phyloP scores from a whole-genome alignment of 2,888 invertebrate species.

The Prionchulus punctatus region DNA sequence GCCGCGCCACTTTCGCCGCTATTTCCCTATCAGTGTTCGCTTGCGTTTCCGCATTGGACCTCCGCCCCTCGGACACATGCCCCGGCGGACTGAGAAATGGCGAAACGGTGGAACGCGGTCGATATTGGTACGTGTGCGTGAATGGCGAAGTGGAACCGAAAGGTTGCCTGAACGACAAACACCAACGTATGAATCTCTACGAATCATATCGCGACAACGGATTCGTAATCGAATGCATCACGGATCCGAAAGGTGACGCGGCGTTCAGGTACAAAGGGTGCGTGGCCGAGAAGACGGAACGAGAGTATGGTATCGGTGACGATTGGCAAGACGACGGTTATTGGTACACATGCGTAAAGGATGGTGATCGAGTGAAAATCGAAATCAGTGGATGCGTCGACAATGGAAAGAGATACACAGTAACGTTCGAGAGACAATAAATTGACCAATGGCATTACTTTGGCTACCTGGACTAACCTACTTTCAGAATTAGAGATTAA shows the following conservation, averaged over 20 bases:
- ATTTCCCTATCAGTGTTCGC: too few species aligned
- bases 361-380: conserved; percentile 19
- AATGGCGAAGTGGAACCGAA: conserved; percentile 22
- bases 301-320: not conserved
- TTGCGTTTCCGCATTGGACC: too few species aligned
- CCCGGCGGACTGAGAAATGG: not conserved
- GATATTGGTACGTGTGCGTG: conserved; percentile 34
- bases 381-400: conserved; percentile 21
- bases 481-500: too few species aligned
- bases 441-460: too few species aligned
- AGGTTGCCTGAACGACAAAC: conserved; percentile 19
- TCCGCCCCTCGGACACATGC: not conserved
- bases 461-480: too few species aligned
- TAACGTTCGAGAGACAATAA: too few species aligned
- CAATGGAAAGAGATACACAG: conserved; percentile 20
- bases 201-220: conserved; percentile 18
- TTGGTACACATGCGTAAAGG: conserved; percentile 20
- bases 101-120: conserved; percentile 16
- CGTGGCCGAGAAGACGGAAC: conserved; percentile 15
- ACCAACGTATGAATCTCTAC: conserved; percentile 17
- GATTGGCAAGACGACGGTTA: conserved; percentile 17
- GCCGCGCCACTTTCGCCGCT: too few species aligned
- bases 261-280: conserved; percentile 21
- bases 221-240: conserved; percentile 15
- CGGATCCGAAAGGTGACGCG: conserved; percentile 17